Percentiles rank a stretch among this genome's conserved stretches.
Evolutionary conservation across 2,113 vertebrate species (phyloP).

Genomic region (Todiramphus chloris): DNA sequence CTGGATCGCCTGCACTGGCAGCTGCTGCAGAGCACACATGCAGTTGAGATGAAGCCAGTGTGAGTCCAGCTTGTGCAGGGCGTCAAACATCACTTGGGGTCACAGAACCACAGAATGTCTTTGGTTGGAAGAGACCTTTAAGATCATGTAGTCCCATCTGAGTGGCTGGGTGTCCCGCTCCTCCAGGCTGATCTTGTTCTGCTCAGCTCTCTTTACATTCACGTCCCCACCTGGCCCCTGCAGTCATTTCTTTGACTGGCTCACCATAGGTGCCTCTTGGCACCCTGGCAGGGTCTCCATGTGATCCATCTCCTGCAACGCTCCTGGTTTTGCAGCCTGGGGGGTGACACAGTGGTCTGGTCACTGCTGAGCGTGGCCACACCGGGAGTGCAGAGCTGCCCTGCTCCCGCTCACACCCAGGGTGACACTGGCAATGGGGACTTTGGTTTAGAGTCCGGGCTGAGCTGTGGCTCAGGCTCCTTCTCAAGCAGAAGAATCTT

Average conservation of each 20-base stretch:
- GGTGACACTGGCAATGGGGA: background rate
- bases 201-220: background rate
- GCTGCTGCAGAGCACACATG: background rate
- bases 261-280: fast-evolving
- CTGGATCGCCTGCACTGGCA: background rate
- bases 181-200: background rate
- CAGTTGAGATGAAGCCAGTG: fast-evolving
- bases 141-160: too few relatives aligned
- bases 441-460: background rate
- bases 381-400: background rate
- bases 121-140: too few relatives aligned
- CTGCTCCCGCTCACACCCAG: background rate
- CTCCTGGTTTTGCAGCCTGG: background rate
- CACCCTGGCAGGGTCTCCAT: background rate
- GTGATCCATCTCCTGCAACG: fast-evolving
- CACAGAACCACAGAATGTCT: too few relatives aligned
- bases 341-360: background rate
- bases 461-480: background rate
- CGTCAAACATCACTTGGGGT: background rate
- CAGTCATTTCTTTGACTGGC: too few relatives aligned
- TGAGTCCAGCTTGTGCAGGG: background rate
- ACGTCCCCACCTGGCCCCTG: background rate
- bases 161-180: fast-evolving
- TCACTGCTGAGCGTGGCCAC: fast-evolving
- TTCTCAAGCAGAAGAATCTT: background rate